Base-by-base conservation (phyloP, 37 sponge, comb jelly and placozoan genomes). In the Halisarca cf. caerulea region DNA sequence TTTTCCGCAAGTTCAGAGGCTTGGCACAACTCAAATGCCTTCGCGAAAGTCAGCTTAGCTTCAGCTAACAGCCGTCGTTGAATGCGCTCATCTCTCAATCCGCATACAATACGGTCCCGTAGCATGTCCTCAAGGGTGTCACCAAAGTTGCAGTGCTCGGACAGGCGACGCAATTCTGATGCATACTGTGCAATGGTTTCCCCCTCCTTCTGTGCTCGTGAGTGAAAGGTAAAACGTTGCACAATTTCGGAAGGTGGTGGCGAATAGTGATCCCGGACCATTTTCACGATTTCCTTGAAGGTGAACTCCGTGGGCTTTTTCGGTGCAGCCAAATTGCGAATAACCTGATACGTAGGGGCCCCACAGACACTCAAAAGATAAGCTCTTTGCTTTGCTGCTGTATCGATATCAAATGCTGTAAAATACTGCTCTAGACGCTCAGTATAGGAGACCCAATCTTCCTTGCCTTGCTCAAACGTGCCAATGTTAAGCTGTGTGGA, bases 341-440 rank as follows among this genome's bases (percentile, higher is more conserved):
- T 15, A 18, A 82, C 18, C 40, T 40, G 43, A 30, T 66, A 82
- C 18, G 66, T 79, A 14, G 43, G 80, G 43, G 80, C 32, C 32
- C 80, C 80, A 79, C 80, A 79, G 25, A 82, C 69, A 66, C 66
- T 82, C 18, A 82, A 68, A 44, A 82, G 69, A 14, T 66, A 39
- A 34, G 69, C 83, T 66, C 40, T 11, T 47, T 35, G 83, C 40
- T 82, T 82, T 17, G 38, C 66, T 6, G n/a, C 83, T 7, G 66
- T 20, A 3, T 14, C 21, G 20, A 82, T 25, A 23, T 66, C 83
- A 30, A 66, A 66, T 4, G 83, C 69, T 18, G 23, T 36, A n/a
- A 82, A 82, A 60, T 82, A 82, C n/a, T 82, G 83, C 23, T 82
- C 54, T 14, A 79, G 32, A 27, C 80, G 80, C 59, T 79, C 80